phyloP scores from a whole-genome alignment of 2,888 invertebrate species.

The Drosophila melanosoma region DNA sequence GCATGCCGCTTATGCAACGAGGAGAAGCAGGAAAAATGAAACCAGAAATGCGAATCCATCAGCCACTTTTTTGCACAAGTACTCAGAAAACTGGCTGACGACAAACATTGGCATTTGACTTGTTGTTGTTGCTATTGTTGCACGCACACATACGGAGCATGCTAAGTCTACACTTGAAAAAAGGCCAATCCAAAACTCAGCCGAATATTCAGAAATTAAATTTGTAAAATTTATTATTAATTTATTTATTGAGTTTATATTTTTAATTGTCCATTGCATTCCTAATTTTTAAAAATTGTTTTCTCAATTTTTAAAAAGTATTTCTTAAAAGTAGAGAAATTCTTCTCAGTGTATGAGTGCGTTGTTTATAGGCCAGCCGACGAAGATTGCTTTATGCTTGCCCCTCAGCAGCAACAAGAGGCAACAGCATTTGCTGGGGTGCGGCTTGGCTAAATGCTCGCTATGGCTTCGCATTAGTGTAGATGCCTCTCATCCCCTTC shows the following conservation, averaged over 20 bases:
- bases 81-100: constrained; percentile 51
- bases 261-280: too few relatives aligned
- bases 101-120: constrained; percentile 50
- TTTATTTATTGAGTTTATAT: too few relatives aligned
- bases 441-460: constrained; percentile 47
- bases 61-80: constrained; percentile 31
- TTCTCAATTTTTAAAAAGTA: not conserved
- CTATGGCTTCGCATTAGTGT: constrained; percentile 59
- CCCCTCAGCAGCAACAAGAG: constrained; percentile 8
- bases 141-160: not conserved
- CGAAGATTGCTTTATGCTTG: constrained; percentile 53
- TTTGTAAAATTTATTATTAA: not conserved
- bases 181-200: too few relatives aligned
- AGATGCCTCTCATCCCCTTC: not conserved
- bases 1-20: not conserved
- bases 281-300: too few relatives aligned
- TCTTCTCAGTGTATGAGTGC: not conserved
- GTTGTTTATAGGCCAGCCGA: constrained; percentile 39
- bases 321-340: not conserved
- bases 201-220: not conserved
- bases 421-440: constrained; percentile 28
- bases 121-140: constrained; percentile 20
- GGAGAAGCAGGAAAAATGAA: constrained; percentile 5
- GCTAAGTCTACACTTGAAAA: not conserved
- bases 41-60: constrained; percentile 42